Base-by-base conservation (phyloP, 2,888 invertebrate species). In the Agrotis puta region DNA sequence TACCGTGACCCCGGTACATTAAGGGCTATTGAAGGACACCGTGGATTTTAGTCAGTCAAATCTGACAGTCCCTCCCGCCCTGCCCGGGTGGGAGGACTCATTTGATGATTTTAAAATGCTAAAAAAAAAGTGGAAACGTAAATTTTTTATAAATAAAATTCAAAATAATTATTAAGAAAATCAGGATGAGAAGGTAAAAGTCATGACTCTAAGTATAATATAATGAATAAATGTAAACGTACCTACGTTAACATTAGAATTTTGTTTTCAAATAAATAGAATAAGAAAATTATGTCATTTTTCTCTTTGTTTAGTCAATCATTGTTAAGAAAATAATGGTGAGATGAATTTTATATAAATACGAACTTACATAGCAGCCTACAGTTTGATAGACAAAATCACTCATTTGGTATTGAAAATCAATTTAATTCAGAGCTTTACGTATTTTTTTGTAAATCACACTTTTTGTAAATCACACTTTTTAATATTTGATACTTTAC, bases 101-200 rank as follows among this genome's bases (percentile, higher is more conserved):
- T n/a, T n/a, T n/a, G n/a, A n/a, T n/a, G n/a, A n/a, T n/a, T n/a
- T n/a, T n/a, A n/a, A n/a, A n/a, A n/a, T n/a, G n/a, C n/a, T n/a
- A n/a, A n/a, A n/a, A n/a, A n/a, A n/a, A n/a, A n/a, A 14, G 22
- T 18, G 7, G 9, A 3, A 45, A 1, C 9, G 22, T 4, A 13
- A 6, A 27, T 56, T 56, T 56, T 33, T 33, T 56, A n/a, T 56
- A 11, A 56, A 33, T 27, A n/a, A 53, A 53, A 33, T 3, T 62
- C 3, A 2, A 18, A 59, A 45, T 1, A 27, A 39, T 39, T 39
- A 39, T 39, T 18, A 22, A 9, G 4, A 50, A 45, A 33, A 20
- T 45, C 5, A 1, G 18, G 18, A 24, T 45, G 39, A 20, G 20
- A 45, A 43, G 24, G 9, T 45, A 68, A 68, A n/a, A 24, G 50